phyloP scores from a whole-genome alignment of 92 coral and sea anemone genomes.

The Umimayanthus chanpuru region DNA sequence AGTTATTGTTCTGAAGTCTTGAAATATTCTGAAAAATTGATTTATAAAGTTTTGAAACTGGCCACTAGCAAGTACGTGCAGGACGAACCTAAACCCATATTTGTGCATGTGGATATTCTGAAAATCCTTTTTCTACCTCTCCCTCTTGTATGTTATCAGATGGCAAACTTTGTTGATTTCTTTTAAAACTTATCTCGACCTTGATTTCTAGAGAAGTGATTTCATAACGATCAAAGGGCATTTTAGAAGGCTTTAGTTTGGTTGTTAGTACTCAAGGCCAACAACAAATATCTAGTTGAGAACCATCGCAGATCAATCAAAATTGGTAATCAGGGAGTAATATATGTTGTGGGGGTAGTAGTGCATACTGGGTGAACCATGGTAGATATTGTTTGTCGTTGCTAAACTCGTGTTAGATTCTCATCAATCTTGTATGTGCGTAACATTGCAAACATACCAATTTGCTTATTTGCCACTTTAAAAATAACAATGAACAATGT shows the following conservation, averaged over 20 bases:
- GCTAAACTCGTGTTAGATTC: neutral
- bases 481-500: neutral
- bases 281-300: neutral
- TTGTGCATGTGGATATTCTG: neutral
- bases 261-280: neutral
- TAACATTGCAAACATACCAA: slow-evolving; percentile 4
- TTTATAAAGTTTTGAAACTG: neutral
- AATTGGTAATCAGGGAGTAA: neutral
- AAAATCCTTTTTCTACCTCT: too few species aligned
- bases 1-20: neutral
- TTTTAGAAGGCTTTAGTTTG: neutral
- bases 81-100: too few species aligned
- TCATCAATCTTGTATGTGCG: neutral
- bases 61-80: neutral
- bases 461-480: neutral
- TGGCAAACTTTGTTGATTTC: neutral
- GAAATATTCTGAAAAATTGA: neutral
- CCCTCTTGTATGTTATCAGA: too few species aligned
- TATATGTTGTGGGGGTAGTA: neutral
- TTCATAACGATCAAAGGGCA: neutral
- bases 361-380: neutral
- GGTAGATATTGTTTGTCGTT: neutral
- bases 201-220: neutral
- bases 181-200: neutral
- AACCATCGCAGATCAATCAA: neutral